phyloP scores from a whole-genome alignment of 2,113 vertebrate genomes.

The Aldabrachelys gigantea region DNA sequence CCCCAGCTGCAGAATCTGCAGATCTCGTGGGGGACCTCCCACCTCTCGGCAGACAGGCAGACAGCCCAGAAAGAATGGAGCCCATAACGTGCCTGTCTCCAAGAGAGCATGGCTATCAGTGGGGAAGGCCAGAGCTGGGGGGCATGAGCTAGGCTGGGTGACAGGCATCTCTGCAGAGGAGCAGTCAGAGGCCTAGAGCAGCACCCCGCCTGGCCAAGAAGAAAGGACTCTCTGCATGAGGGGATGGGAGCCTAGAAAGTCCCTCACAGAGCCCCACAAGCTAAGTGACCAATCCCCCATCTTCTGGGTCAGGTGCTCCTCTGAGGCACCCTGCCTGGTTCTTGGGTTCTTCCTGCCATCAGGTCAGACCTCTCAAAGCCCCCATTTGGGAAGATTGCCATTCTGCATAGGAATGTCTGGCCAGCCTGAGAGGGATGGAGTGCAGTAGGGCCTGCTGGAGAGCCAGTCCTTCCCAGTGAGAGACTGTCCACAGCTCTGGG shows the following conservation, averaged over 20 bases:
- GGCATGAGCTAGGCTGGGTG: not conserved
- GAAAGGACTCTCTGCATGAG: not conserved
- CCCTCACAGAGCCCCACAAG: not conserved
- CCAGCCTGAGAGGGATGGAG: not conserved
- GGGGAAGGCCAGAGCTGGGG: not conserved
- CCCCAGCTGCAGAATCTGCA: constrained; percentile 1
- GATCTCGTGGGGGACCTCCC: not conserved
- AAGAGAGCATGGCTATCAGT: not conserved
- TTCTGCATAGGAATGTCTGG: not conserved
- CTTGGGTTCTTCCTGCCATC: not conserved
- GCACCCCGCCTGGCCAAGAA: not conserved
- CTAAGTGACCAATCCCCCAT: not conserved
- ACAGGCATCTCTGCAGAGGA: not conserved
- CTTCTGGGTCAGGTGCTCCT: not conserved
- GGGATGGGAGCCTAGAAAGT: not conserved
- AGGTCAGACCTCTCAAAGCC: not conserved
- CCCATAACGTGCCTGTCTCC: not conserved
- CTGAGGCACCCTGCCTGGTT: not conserved
- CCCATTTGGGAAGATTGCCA: not conserved
- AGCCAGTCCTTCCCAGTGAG: not conserved
- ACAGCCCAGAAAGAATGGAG: not conserved
- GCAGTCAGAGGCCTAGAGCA: not conserved
- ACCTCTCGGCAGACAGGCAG: not conserved
- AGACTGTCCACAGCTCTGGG: not conserved
- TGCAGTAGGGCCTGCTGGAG: rapidly evolving